Evolutionary conservation across 2,888 invertebrate genomes (phyloP).

Genomic region (Ceraclea dissimilis): DNA sequence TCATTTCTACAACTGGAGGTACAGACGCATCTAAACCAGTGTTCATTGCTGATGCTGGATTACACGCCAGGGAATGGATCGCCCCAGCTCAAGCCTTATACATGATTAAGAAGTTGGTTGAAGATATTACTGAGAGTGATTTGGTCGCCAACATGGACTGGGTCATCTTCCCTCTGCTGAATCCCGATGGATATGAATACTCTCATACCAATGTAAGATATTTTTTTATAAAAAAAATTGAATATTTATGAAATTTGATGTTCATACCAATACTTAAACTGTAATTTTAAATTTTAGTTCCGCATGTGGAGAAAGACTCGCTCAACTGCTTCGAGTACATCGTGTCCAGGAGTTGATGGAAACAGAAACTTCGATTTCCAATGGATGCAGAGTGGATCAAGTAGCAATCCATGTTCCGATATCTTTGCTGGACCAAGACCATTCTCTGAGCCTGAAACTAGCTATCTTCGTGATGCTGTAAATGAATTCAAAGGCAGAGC

Average conservation of each 20-base stretch:
- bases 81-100: conserved; percentile 58
- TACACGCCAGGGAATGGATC: conserved; percentile 66
- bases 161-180: conserved; percentile 46
- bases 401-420: conserved; percentile 48
- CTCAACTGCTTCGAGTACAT: conserved; percentile 34
- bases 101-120: conserved; percentile 56
- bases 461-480: conserved; percentile 47
- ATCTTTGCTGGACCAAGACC: conserved; percentile 52
- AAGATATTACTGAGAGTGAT: conserved; percentile 47
- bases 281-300: conserved; percentile 37
- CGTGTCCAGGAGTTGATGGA: conserved; percentile 63
- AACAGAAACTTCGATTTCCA: conserved; percentile 68
- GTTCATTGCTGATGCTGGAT: too few species aligned
- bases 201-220: conserved; percentile 40
- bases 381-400: conserved; percentile 58
- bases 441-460: too few species aligned
- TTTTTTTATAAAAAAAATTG: neutral
- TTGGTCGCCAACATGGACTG: conserved; percentile 57
- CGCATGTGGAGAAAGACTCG: conserved; percentile 66
- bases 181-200: conserved; percentile 50
- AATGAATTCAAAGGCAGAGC: conserved; percentile 41
- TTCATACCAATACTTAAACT: too few species aligned
- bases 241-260: too few species aligned
- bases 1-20: conserved; percentile 49
- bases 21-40: conserved; percentile 42